Evolutionary conservation across 2,888 invertebrate species (phyloP), one percentile per base, ranked within the genome.

Genomic region (Parnassius mnemosyne): DNA sequence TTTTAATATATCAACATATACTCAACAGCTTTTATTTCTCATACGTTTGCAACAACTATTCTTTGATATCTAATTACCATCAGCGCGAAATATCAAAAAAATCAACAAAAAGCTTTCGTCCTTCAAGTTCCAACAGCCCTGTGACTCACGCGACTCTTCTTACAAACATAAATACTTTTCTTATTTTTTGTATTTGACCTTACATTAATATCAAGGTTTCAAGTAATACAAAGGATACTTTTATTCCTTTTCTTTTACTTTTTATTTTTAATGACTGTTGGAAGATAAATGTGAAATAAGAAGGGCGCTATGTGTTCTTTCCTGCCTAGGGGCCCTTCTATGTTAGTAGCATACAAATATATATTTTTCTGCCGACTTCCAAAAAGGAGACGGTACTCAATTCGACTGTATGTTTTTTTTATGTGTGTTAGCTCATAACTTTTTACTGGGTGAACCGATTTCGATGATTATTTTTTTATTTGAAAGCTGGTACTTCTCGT

Each of bases 31-130:
- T 47, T 20, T 10, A 12, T 42, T 57, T 61, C 57, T 47, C 41
- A 42, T 44, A 53, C n/a, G 50, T 57, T 58, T 34, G 66, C 66
- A 65, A 66, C 60, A 63, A 65, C 57, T 66, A 49, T 60, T 56
- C 53, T 64, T 65, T 63, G 64, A 65, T 69, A 66, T 66, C 65
- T 66, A 68, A 70, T 70, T 69, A 68, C 68, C 53, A 65, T 53
- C 62, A 56, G 63, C 64, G 66, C 62, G 61, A 69, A 60, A 67
- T 64, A 63, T 66, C 61, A 68, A 66, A 59, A 50, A 53, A 66
- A 61, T 49, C 44, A 65, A 66, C 67, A 65, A 66, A 68, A 65
- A 58, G 52, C 25, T 46, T 59, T 50, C 62, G 61, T 65, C 67
- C 66, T 65, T 63, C 66, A 46, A 53, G 57, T 62, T 58, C 57